Conservation (phyloP, 2,888 invertebrate species). For the Drosophila histrio region DNA sequence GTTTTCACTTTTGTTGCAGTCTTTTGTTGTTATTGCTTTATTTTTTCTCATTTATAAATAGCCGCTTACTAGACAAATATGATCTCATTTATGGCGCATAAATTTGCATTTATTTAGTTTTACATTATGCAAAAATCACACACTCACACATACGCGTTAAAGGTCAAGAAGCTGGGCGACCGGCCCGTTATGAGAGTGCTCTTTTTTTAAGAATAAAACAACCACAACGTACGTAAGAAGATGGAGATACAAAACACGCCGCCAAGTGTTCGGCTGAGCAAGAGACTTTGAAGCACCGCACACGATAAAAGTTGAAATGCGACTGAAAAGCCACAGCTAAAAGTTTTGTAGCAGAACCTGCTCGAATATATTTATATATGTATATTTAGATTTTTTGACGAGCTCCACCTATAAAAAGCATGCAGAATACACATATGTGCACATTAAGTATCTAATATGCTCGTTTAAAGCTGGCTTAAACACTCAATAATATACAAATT, state of each 20-base stretch:
- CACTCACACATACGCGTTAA: slow-evolving; percentile 33
- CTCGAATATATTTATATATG: background rate
- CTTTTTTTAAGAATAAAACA: slow-evolving; percentile 40
- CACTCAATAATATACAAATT: background rate
- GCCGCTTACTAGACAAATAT: slow-evolving; percentile 38
- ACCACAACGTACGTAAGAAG: slow-evolving; percentile 24
- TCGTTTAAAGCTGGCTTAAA: background rate
- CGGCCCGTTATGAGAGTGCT: slow-evolving; percentile 45
- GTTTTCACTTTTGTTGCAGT: slow-evolving; percentile 47
- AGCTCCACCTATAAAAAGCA: background rate
- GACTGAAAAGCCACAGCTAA: slow-evolving; percentile 40
- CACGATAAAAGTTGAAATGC: slow-evolving; percentile 50
- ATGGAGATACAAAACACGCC: slow-evolving; percentile 41
- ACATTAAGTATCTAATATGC: background rate
- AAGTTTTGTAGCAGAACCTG: slow-evolving; percentile 19
- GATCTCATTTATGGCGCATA: slow-evolving; percentile 71
- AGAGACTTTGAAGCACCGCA: slow-evolving; percentile 32
- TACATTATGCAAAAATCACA: slow-evolving; percentile 66
- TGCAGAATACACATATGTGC: background rate
- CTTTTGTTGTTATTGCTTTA: slow-evolving; percentile 16
- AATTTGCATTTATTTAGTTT: slow-evolving; percentile 54
- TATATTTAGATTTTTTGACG: background rate
- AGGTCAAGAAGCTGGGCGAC: slow-evolving; percentile 61
- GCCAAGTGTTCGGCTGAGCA: slow-evolving; percentile 28
- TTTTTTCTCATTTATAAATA: slow-evolving; percentile 55